A percentile compares a stretch with the other conserved stretches of the same genome.
These are phyloP conservation scores for Paralichthys olivaceus DNA, from an alignment of 2,113 vertebrate genomes.

Conservation along the genomic window DNA sequence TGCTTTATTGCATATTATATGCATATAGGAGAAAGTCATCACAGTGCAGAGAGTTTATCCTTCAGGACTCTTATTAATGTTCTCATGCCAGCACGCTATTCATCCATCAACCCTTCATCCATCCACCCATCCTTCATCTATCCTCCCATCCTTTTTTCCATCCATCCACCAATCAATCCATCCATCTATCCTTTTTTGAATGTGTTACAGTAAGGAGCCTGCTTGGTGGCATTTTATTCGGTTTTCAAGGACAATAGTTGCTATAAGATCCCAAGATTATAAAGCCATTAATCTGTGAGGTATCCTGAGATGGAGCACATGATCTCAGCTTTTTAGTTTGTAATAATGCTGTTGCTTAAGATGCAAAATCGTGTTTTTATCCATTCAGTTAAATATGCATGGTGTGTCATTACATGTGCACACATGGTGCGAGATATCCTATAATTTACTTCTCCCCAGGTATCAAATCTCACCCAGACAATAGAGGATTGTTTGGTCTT, in stretches of 20 bases:
- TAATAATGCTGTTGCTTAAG: constrained; percentile 24
- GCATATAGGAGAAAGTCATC: no score
- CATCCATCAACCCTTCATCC: no score
- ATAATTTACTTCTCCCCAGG: constrained; percentile 28
- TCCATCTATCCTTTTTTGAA: not conserved
- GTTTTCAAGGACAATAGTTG: no score
- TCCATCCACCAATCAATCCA: no score
- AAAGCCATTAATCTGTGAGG: no score
- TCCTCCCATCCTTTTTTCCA: no score
- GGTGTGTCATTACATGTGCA: not conserved
- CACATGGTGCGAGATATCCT: constrained; percentile 12
- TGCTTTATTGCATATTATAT: not conserved
- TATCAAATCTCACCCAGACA: constrained; percentile 40
- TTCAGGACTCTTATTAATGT: no score
- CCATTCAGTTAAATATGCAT: constrained; percentile 11
- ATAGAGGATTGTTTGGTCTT: constrained; percentile 51
- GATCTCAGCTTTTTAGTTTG: constrained; percentile 27
- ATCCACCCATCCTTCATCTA: no score
- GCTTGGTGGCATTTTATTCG: no score
- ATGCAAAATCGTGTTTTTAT: constrained; percentile 31
- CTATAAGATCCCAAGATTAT: no score
- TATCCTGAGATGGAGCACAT: not conserved
- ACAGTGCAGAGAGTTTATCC: no score
- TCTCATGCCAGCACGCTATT: not conserved
- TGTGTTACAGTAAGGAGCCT: no score